phyloP scores from a whole-genome alignment of 2,888 invertebrate genomes.

The Lagria hirta region DNA sequence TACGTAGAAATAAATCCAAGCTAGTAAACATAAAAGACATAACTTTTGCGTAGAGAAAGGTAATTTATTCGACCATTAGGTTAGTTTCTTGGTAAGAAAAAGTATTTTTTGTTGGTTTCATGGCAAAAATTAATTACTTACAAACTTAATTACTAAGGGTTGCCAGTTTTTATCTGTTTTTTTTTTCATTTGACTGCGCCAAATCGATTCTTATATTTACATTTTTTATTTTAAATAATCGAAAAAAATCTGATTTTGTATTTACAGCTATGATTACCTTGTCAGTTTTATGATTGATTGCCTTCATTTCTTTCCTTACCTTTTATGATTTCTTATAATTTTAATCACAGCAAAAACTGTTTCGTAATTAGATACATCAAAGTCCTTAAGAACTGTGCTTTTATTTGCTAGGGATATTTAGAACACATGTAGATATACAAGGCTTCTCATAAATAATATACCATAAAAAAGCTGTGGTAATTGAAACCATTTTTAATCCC shows the following conservation, averaged over 20 bases:
- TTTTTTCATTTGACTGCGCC: slow-evolving; percentile 7
- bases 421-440: too few relatives aligned
- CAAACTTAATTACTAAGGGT: slow-evolving; percentile 20
- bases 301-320: too few relatives aligned
- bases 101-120: slow-evolving; percentile 12
- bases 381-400: too few relatives aligned
- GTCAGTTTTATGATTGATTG: slow-evolving; percentile 1
- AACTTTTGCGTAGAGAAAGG: slow-evolving; percentile 16
- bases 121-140: slow-evolving; percentile 24
- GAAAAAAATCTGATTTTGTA: too few relatives aligned
- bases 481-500: too few relatives aligned
- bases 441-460: too few relatives aligned
- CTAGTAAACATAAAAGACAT: slow-evolving; percentile 15
- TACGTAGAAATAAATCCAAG: slow-evolving; percentile 14
- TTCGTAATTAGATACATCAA: too few relatives aligned
- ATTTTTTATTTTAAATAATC: too few relatives aligned
- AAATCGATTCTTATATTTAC: slow-evolving; percentile 17
- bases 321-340: too few relatives aligned
- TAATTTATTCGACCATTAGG: slow-evolving; percentile 8
- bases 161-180: slow-evolving; percentile 12
- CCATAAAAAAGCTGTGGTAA: too few relatives aligned
- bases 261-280: background rate
- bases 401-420: too few relatives aligned
- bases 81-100: slow-evolving; percentile 5
- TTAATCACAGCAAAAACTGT: too few relatives aligned